A percentile compares a stretch with the other conserved stretches of the same genome.
phyloP scores from a whole-genome alignment of 2,797 vertebrate genomes.

The Phrynocephalus vlangalii region DNA sequence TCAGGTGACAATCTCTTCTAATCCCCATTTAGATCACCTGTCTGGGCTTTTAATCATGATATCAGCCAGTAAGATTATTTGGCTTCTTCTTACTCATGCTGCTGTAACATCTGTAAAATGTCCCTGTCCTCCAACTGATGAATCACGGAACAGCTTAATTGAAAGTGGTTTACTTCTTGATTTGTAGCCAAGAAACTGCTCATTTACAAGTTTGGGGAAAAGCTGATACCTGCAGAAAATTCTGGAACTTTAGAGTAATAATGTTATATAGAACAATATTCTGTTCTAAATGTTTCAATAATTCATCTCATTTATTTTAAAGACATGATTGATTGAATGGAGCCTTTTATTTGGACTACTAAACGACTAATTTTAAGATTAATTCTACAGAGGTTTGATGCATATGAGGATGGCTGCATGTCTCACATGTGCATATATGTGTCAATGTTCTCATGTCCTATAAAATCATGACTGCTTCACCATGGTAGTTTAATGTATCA shows the following conservation, averaged over 20 bases:
- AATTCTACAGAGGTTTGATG: neutral
- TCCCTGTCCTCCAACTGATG: neutral
- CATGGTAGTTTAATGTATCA: too few relatives aligned
- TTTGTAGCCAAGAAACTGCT: neutral
- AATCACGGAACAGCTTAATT: neutral
- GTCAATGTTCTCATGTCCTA: too few relatives aligned
- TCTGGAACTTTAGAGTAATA: neutral
- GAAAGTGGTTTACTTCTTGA: neutral
- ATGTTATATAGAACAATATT: neutral
- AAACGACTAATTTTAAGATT: too few relatives aligned
- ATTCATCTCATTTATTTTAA: neutral
- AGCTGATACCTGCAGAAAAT: neutral
- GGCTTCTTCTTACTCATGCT: neutral
- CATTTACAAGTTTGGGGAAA: neutral
- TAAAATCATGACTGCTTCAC: too few relatives aligned
- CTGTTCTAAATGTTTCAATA: neutral
- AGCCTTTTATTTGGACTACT: neutral
- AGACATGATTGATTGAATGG: neutral
- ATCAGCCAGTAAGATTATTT: neutral
- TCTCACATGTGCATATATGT: neutral
- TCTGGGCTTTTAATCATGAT: constrained; percentile 3
- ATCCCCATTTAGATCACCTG: constrained; percentile 2
- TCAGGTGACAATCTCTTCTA: neutral
- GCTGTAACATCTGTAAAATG: neutral
- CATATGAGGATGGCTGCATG: neutral